Evolutionary conservation across 2,797 vertebrate genomes (phyloP), one percentile per base, ranked within the genome.

Genomic region (Lepidocolaptes lacrymiger): DNA sequence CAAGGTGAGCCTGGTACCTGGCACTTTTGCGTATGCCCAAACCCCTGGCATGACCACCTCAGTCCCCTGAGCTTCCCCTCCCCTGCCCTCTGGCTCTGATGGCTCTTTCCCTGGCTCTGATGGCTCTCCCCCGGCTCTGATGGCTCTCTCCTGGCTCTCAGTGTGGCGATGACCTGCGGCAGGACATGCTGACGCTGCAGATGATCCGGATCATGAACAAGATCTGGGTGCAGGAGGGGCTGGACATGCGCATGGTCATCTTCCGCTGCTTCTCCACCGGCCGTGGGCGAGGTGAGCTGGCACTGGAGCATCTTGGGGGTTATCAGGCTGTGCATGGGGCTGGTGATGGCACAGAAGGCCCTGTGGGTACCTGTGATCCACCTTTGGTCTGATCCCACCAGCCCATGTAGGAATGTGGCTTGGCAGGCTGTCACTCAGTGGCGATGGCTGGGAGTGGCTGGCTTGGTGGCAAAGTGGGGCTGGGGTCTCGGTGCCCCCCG

Each of bases 181-280:
- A 99, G 97, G 99, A 99, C 98, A 99, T 99, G 99, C 97, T 99
- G 93, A 99, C 99, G 2, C 98, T 99, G 97, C 99, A 99, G 98
- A 98, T 99, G 97, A 99, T 99, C 78, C 98, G 98, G 30, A 99
- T 99, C 97, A 99, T 99, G 99, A 99, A 99, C 97, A 99, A 99
- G 97, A 99, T 99, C 97, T 99, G 99, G 99, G 98, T 99, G 85
- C 99, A 99, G 97, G 99, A 99, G 93, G 99, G 99, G 49, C 97
- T 99, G 97, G 99, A 99, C 94, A 99, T 99, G 99, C 99, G 99
- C 95, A 99, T 99, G 99, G 99, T 99, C 93, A 98, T 99, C 93
- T 99, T 99, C 96, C 99, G 98, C 73, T 99, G 99, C 91, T 99
- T 99, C 97, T 99, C 99, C 91, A 99, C 99, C 0, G 99, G 99